A percentile compares a stretch with the other conserved stretches of the same genome.
Conservation (phyloP, 2,888 invertebrate genomes). For the Drosophila merina region DNA sequence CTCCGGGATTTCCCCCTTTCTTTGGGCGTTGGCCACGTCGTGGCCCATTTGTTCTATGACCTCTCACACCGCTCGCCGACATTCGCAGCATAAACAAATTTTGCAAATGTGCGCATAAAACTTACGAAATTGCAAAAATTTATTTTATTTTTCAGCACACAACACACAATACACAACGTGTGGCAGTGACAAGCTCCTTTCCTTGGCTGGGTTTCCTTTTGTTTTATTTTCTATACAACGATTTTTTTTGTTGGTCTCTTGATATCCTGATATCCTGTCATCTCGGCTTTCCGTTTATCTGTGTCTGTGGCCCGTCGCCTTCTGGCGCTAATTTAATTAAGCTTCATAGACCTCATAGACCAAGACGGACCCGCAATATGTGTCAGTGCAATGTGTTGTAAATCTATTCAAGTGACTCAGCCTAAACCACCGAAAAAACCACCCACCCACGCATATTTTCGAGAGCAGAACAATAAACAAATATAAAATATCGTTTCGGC, state of each 20-base stretch:
- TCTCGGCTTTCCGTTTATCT: slow-evolving; percentile 41
- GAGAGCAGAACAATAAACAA: slow-evolving; percentile 30
- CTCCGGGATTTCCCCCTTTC: background rate
- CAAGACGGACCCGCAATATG: slow-evolving; percentile 58
- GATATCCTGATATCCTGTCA: slow-evolving; percentile 60
- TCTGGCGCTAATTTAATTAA: slow-evolving; percentile 73
- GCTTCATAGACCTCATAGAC: slow-evolving; percentile 51
- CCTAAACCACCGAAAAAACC: background rate
- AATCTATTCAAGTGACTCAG: slow-evolving; percentile 51
- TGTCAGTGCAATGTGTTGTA: slow-evolving; percentile 69
- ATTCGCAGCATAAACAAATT: slow-evolving; percentile 63
- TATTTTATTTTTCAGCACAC: slow-evolving; percentile 55
- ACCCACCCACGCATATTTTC: slow-evolving; percentile 1
- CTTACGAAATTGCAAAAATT: slow-evolving; percentile 74
- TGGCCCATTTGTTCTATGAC: slow-evolving; percentile 45
- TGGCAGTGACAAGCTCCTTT: slow-evolving; percentile 23
- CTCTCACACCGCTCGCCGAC: slow-evolving; percentile 6
- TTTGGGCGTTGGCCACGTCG: slow-evolving; percentile 21
- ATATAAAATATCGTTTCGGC: slow-evolving; percentile 31
- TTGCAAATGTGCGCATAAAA: slow-evolving; percentile 73
- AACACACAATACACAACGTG: slow-evolving; percentile 5
- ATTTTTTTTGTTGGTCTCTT: background rate
- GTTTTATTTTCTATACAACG: background rate
- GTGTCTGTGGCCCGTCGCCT: slow-evolving; percentile 51
- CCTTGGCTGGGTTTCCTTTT: slow-evolving; percentile 21